Base-by-base conservation (phyloP, 2,113 vertebrate species). In the Pseudopipra pipra region DNA sequence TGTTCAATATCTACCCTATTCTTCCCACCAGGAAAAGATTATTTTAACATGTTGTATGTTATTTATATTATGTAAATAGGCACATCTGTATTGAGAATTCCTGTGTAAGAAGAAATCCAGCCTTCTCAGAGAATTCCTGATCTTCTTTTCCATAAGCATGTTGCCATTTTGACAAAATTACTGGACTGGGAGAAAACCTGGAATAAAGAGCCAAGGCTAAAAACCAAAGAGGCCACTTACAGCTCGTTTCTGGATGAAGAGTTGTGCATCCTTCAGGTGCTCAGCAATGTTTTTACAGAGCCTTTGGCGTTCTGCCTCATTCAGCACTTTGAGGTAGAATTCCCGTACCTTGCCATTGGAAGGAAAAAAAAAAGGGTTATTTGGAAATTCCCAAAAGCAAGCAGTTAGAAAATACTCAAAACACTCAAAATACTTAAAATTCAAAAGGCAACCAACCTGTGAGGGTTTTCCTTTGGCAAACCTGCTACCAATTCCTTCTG, bases 201-300 rank as follows among this genome's bases (percentile, higher is more conserved):
- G 30, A 70, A 70, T 8, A 41, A 85, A 76, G 39, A 76, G 25
- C 18, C 44, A 82, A 70, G 37, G 52, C 12, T 52, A 47, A 82
- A 76, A 20, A 6, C 13, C 15, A 23, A 43, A 33, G 3, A 61
- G 31, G 41, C 6, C 72, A 97, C 98, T 98, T 97, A 99, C 99
- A 93, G 98, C 98, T 96, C 99, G 98, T 89, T 98, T 98, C 93
- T 99, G 99, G 96, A 99, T 99, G 97, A 99, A 99, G 22, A 98
- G 96, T 14, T 99, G 99, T 0, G 99, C 98, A 18, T 97, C 98
- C 74, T 99, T 99, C 46, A 99, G 97, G 9, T 97, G 96, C 1
- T 97, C 95, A 0, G 99, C 99, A 46, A 99, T 95, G 95, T 99
- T 99, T 85, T 98, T 96, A n/a, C 99, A 99, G 39, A 99, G 97